A percentile compares a stretch with the other conserved stretches of the same genome.
These are phyloP conservation scores for Trissolcus basalis DNA, from an alignment of 1,140 invertebrate species.

Conservation along the genomic window DNA sequence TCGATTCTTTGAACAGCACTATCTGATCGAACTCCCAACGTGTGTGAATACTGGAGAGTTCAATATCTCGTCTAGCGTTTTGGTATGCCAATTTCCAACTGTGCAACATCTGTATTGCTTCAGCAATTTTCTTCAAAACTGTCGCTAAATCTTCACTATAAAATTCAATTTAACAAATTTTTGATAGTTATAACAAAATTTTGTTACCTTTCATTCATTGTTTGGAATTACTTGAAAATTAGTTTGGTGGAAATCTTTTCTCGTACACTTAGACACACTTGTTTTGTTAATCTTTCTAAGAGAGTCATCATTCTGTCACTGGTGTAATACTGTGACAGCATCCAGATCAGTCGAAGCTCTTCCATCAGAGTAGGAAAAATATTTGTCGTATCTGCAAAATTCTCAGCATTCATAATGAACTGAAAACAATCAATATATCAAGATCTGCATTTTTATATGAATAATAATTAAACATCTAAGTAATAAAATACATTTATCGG, in stretches of 20 bases:
- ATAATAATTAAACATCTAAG: no score
- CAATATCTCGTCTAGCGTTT: constrained; percentile 86
- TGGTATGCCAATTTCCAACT: constrained; percentile 86
- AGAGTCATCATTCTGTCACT: constrained; percentile 86
- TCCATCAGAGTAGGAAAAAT: constrained; percentile 87
- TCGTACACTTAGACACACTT: constrained; percentile 84
- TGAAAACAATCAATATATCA: constrained; percentile 60
- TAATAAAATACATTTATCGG: constrained; percentile 82
- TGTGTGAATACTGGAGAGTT: constrained; percentile 86
- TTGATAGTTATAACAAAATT: no score
- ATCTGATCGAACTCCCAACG: constrained; percentile 94
- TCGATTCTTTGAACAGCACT: constrained; percentile 87
- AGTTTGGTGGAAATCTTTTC: constrained; percentile 82
- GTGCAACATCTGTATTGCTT: constrained; percentile 82
- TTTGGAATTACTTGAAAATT: constrained; percentile 81
- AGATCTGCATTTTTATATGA: no score
- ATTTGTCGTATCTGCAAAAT: constrained; percentile 83
- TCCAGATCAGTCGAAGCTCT: constrained; percentile 90
- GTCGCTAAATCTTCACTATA: constrained; percentile 75
- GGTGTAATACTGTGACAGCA: constrained; percentile 84
- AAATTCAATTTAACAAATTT: no score
- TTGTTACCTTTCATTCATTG: no score
- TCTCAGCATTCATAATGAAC: constrained; percentile 83
- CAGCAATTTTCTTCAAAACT: constrained; percentile 76
- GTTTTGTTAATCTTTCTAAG: constrained; percentile 87